Evolutionary conservation across 2,113 vertebrate species (phyloP).

Genomic region (Spea multiplicata): DNA sequence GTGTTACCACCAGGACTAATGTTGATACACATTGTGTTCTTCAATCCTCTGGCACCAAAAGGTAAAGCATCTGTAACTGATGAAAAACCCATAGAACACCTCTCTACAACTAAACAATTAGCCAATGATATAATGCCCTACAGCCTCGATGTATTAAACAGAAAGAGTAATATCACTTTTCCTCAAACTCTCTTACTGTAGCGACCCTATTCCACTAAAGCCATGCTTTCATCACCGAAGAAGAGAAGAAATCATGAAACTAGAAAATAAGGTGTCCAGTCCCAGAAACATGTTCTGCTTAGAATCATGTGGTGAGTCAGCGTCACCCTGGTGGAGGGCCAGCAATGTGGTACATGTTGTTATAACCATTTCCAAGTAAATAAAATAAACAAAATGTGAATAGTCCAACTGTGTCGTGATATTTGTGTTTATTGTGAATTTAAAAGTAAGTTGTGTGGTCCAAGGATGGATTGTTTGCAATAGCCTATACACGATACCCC

Average conservation of each 20-base stretch:
- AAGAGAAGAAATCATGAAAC: too few species aligned
- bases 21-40: too few species aligned
- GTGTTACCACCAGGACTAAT: too few species aligned
- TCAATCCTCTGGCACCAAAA: too few species aligned
- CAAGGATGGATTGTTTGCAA: background rate
- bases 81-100: conserved; percentile 4
- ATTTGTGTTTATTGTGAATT: background rate
- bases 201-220: background rate
- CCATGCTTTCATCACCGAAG: too few species aligned
- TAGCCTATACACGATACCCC: background rate
- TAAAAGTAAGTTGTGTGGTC: background rate
- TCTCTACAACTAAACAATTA: conserved; percentile 18
- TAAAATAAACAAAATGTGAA: background rate
- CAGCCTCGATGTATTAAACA: conserved; percentile 5
- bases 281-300: too few species aligned
- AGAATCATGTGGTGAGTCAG: too few species aligned
- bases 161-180: background rate
- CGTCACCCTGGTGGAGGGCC: too few species aligned
- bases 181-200: background rate
- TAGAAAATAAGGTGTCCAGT: too few species aligned
- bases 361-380: too few species aligned
- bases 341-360: too few species aligned
- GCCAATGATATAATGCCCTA: conserved; percentile 15
- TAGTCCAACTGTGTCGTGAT: background rate
- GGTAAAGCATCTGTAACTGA: conserved; percentile 1